Base-by-base conservation (phyloP, 92 coral and sea anemone genomes). In the Diadumene lineata region DNA sequence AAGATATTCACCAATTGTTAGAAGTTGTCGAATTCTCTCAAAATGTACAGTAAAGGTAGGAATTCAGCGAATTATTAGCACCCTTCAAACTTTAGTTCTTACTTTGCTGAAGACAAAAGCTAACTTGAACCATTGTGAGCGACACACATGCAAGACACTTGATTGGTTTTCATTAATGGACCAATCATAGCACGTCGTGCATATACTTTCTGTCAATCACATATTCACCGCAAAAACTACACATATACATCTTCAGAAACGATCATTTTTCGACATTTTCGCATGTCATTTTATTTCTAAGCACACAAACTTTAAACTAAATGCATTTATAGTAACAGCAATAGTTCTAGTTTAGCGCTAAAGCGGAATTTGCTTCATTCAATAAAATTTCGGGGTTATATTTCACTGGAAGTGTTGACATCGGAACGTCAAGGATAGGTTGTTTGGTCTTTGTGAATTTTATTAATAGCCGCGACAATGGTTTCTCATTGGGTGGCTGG, bases 91-190 rank as follows among this genome's bases (percentile, higher is more conserved):
- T 57, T 78, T 24, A 21, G 44, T 67, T 66, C 75, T 56, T 67
- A 67, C 75, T 78, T 68, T 46, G 57, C 70, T 74, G 69, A 82
- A 87, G 88, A 87, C 85, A 87, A 85, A 87, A 87, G 88, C 92
- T 76, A 82, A 81, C 78, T 85, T 82, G 85, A 78, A 60, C 85
- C 78, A 82, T 87, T 87, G 85, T 82, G 78, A 78, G 85, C 85
- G 92, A 83, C 88, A 91, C 97, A 87, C 97, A 91, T 91, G 97
- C 93, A 91, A 77, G 81, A 77, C 82, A 91, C 90, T 71, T 88
- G 97, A 91, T 91, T 91, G 97, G 97, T 81, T 88, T 92, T 91
- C 92, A 85, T 50, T 34, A 75, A 80, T 80, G 90, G 61, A 55
- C 97, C 97, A 91, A 91, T 91, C 97, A 91, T 60, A 62, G 75